Conservation (phyloP, 2,888 invertebrate species). For the Synanthedon andrenaeformis region DNA sequence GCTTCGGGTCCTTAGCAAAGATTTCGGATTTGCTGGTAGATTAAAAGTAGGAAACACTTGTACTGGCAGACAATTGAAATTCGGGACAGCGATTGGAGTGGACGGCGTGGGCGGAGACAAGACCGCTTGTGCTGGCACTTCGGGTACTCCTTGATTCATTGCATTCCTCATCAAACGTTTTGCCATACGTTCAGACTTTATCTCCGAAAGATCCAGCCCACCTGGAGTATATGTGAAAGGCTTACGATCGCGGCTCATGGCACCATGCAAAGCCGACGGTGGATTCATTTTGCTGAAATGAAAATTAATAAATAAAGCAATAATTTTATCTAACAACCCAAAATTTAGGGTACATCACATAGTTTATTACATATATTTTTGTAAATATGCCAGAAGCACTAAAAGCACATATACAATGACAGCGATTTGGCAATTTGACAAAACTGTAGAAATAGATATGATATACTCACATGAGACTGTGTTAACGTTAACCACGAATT, state of each 20-base stretch:
- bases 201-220: slow-evolving; percentile 90
- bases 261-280: slow-evolving; percentile 87
- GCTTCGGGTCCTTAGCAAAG: slow-evolving; percentile 52
- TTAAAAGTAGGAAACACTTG: slow-evolving; percentile 74
- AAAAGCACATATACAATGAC: slow-evolving; percentile 14
- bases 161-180: slow-evolving; percentile 73
- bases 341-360: slow-evolving; percentile 4
- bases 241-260: slow-evolving; percentile 93
- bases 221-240: slow-evolving; percentile 96
- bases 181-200: slow-evolving; percentile 91
- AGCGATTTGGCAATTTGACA: slow-evolving; percentile 56
- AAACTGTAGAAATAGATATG: slow-evolving; percentile 46
- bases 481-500: slow-evolving; percentile 32
- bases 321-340: background rate
- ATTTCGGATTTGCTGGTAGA: slow-evolving; percentile 77
- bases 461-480: slow-evolving; percentile 53
- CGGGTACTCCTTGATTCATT: slow-evolving; percentile 78
- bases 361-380: slow-evolving; percentile 19
- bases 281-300: slow-evolving; percentile 73
- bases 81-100: slow-evolving; percentile 48
- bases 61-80: slow-evolving; percentile 60
- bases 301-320: slow-evolving; percentile 4
- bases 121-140: slow-evolving; percentile 64
- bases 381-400: slow-evolving; percentile 25
- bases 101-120: slow-evolving; percentile 63